A percentile compares a stretch with the other conserved stretches of the same genome.
Conservation (phyloP, 2,797 vertebrate genomes). For the Momotus momota region DNA sequence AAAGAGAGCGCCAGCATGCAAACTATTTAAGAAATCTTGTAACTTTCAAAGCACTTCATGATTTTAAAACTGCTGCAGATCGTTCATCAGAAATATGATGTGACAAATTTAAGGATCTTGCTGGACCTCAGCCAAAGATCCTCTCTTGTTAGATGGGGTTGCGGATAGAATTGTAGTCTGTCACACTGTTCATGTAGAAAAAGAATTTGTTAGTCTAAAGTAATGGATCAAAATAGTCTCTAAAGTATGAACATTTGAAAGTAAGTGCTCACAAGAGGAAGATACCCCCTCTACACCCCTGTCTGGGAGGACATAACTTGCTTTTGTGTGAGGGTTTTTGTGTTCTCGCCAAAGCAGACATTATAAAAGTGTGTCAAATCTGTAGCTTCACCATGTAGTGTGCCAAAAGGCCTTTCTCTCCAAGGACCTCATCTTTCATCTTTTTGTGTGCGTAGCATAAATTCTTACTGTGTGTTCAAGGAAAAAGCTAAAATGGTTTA, state of each 20-base stretch:
- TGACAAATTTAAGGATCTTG: slow-evolving; percentile 30
- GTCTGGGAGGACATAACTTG: slow-evolving; percentile 40
- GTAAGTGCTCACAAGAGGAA: slow-evolving; percentile 50
- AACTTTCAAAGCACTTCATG: slow-evolving; percentile 41
- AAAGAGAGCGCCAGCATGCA: background rate
- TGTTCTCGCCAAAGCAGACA: slow-evolving; percentile 71
- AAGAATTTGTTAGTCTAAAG: slow-evolving; percentile 74
- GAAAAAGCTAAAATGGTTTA: slow-evolving; percentile 78
- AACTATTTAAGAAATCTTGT: background rate
- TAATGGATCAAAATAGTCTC: slow-evolving; percentile 67
- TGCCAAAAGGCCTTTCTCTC: slow-evolving; percentile 81
- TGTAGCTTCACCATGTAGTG: slow-evolving; percentile 73
- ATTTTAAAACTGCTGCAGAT: slow-evolving; percentile 17
- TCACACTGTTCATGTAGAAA: slow-evolving; percentile 35
- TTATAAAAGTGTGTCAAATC: slow-evolving; percentile 78
- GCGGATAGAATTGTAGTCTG: slow-evolving; percentile 33
- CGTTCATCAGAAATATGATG: slow-evolving; percentile 4
- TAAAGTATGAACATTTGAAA: slow-evolving; percentile 68
- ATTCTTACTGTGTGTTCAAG: slow-evolving; percentile 80
- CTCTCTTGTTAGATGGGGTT: slow-evolving; percentile 38
- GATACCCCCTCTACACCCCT: background rate
- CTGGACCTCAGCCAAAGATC: slow-evolving; percentile 49
- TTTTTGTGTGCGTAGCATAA: slow-evolving; percentile 79
- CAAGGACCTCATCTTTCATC: slow-evolving; percentile 80
- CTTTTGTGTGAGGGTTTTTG: slow-evolving; percentile 69